Percentiles rank a stretch among this genome's conserved stretches.
These are phyloP conservation scores for Oreohelix idahoensis DNA, from an alignment of 1,140 invertebrate species.

Conservation along the genomic window DNA sequence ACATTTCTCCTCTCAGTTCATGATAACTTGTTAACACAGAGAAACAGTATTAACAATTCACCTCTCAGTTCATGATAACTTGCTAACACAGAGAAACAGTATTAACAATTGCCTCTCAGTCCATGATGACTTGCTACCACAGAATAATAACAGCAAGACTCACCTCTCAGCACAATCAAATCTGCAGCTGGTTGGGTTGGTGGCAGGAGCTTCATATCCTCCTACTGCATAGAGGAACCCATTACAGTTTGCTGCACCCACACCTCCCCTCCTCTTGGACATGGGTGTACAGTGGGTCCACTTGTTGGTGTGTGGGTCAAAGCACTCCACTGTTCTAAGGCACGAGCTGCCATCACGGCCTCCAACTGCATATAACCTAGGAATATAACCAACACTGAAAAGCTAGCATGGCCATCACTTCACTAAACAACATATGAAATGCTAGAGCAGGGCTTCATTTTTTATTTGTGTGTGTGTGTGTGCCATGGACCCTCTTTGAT, in stretches of 20 bases:
- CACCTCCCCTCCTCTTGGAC: conserved; percentile 79
- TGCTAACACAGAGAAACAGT: no score
- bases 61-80: no score
- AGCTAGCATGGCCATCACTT: no score
- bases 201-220: conserved; percentile 71
- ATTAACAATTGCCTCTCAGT: no score
- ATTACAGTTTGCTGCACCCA: conserved; percentile 85
- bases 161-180: conserved; percentile 74
- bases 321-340: conserved; percentile 84
- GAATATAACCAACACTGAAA: background rate
- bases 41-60: no score
- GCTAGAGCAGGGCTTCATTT: no score
- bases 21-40: no score
- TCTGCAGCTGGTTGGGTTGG: conserved; percentile 84
- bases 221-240: conserved; percentile 79
- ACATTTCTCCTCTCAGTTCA: no score
- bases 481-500: no score
- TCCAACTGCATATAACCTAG: conserved; percentile 90
- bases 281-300: conserved; percentile 88
- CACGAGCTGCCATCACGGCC: conserved; percentile 93
- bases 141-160: background rate
- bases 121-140: no score
- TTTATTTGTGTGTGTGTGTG: no score
- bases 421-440: no score
- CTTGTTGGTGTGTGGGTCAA: conserved; percentile 89